Percentiles rank a stretch among this genome's conserved stretches.
phyloP scores from a whole-genome alignment of 2,888 invertebrate species.

The Minunthozetes semirufus region DNA sequence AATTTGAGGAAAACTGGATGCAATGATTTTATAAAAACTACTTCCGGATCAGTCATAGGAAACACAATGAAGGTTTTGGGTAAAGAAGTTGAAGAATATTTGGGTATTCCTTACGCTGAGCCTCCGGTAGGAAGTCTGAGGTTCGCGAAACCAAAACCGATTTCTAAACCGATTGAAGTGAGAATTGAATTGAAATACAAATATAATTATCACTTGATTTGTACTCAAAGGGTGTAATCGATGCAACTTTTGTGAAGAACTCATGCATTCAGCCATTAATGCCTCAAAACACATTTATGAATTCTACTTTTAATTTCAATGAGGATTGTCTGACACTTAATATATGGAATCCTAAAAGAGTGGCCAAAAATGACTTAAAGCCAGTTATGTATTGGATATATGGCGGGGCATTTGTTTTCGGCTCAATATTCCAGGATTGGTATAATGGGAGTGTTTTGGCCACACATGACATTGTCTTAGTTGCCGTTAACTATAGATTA shows the following conservation, averaged over 20 bases:
- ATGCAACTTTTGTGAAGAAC: neutral
- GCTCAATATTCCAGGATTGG: neutral
- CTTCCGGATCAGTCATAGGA: neutral
- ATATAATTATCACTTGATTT: neutral
- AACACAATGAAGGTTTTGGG: neutral
- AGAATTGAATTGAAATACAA: neutral
- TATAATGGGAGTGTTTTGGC: neutral
- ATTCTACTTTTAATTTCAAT: too few relatives aligned
- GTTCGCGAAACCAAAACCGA: slow-evolving; percentile 3
- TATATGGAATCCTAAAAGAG: neutral
- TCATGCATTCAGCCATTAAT: slow-evolving; percentile 9
- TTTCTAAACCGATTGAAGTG: neutral
- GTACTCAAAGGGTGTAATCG: slow-evolving; percentile 2
- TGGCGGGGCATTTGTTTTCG: neutral
- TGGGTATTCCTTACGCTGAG: neutral
- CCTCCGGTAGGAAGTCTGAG: neutral
- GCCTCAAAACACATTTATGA: neutral
- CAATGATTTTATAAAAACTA: neutral
- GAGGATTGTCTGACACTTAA: neutral
- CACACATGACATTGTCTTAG: neutral
- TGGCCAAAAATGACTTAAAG: neutral
- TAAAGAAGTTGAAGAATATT: neutral
- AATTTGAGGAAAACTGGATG: too few relatives aligned
- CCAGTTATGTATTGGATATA: slow-evolving; percentile 45
- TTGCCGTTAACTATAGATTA: neutral